These are phyloP conservation scores for Pheosia gnoma DNA, from an alignment of 2,888 invertebrate species.

Conservation along the genomic window DNA sequence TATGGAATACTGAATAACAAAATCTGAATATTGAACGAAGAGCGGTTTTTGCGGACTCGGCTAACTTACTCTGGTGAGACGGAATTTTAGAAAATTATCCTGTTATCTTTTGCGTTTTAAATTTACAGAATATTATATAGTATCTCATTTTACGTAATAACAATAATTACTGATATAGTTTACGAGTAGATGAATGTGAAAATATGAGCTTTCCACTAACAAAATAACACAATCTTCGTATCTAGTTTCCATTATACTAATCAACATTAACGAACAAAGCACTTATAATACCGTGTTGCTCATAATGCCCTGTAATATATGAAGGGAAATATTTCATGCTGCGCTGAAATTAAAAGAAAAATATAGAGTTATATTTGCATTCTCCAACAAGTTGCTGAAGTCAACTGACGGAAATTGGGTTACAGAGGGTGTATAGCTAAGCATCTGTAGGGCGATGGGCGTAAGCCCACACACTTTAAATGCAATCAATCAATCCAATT, in stretches of 20 bases:
- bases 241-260: neutral
- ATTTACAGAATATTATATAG: too few species aligned
- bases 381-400: neutral
- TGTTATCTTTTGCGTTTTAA: too few species aligned
- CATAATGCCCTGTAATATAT: neutral
- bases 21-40: too few species aligned
- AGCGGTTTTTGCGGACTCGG: too few species aligned
- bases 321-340: neutral
- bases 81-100: too few species aligned
- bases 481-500: too few species aligned
- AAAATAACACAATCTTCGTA: neutral
- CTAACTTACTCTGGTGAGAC: too few species aligned
- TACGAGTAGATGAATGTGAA: neutral
- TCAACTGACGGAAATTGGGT: constrained; percentile 2
- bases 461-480: too few species aligned
- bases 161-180: too few species aligned
- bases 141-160: too few species aligned
- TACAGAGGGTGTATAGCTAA: neutral
- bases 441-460: neutral
- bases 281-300: neutral
- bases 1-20: too few species aligned
- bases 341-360: constrained; percentile 1
- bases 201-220: neutral
- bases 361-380: neutral
- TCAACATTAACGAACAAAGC: constrained; percentile 1